A percentile compares a stretch with the other conserved stretches of the same genome.
Evolutionary conservation across 2,888 invertebrate genomes (phyloP).

Genomic region (Caenorhabditis panamensis): DNA sequence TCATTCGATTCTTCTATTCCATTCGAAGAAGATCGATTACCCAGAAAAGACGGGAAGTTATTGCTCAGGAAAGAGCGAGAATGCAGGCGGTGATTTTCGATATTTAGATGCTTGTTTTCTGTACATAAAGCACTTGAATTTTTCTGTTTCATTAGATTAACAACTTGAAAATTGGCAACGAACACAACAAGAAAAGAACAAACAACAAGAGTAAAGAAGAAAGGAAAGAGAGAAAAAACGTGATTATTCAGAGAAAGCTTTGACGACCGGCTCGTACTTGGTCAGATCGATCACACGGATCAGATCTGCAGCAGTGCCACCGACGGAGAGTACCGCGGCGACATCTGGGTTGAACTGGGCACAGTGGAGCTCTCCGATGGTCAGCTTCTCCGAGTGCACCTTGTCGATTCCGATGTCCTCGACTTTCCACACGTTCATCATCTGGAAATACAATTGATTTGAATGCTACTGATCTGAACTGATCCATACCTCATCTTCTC

Average conservation of each 20-base stretch:
- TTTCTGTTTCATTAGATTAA: conserved; percentile 8
- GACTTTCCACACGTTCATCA: conserved; percentile 75
- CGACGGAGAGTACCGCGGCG: conserved; percentile 68
- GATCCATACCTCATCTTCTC: conserved; percentile 71
- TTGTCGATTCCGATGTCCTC: conserved; percentile 59
- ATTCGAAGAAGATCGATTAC: too few species aligned
- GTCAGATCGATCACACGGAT: conserved; percentile 73
- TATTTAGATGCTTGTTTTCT: conserved; percentile 1
- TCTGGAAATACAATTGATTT: conserved; percentile 58
- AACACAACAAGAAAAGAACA: conserved; percentile 28
- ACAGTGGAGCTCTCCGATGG: conserved; percentile 71
- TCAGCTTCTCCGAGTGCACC: conserved; percentile 67
- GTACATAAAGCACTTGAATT: too few species aligned
- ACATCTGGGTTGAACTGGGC: conserved; percentile 75
- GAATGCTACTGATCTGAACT: neutral
- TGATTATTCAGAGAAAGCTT: conserved; percentile 65
- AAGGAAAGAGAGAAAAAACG: neutral
- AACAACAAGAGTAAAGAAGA: conserved; percentile 19
- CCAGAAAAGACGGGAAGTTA: too few species aligned
- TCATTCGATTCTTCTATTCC: too few species aligned
- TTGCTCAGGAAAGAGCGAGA: too few species aligned
- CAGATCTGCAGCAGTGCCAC: conserved; percentile 73
- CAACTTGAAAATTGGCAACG: conserved; percentile 14
- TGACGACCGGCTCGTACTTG: conserved; percentile 69
- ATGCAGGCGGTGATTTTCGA: conserved; percentile 16